Evolutionary conservation across 1,140 invertebrate genomes (phyloP).

Genomic region (Drosophila suzukii): DNA sequence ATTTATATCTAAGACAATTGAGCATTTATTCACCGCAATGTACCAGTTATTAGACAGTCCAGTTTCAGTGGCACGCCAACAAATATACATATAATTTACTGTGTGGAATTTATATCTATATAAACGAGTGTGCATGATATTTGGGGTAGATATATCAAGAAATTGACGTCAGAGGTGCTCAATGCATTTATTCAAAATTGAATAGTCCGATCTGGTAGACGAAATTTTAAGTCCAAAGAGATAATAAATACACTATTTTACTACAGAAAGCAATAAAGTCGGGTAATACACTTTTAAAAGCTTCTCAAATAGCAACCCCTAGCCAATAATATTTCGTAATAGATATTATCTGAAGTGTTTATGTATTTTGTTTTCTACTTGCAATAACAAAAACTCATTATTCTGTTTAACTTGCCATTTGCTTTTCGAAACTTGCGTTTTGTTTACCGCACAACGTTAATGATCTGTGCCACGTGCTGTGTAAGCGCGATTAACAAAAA

Average conservation of each 20-base stretch:
- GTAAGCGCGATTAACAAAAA: conserved; percentile 11
- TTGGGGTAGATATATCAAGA: conserved; percentile 11
- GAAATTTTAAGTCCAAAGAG: too few species aligned
- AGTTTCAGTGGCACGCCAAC: conserved; percentile 9
- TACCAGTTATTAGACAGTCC: conserved; percentile 16
- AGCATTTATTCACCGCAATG: conserved; percentile 35
- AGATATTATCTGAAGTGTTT: neutral
- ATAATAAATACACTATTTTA: too few species aligned
- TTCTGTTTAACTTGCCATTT: neutral
- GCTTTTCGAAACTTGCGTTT: neutral
- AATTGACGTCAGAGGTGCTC: conserved; percentile 28
- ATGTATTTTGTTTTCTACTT: neutral
- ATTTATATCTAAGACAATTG: conserved; percentile 37
- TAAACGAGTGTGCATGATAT: neutral
- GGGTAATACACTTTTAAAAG: neutral
- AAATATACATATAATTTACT: neutral
- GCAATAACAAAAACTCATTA: conserved; percentile 6
- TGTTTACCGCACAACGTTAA: conserved; percentile 15
- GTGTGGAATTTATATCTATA: conserved; percentile 6
- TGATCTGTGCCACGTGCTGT: conserved; percentile 37
- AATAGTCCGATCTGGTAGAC: too few species aligned
- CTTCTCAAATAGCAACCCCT: neutral
- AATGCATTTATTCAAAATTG: conserved; percentile 5
- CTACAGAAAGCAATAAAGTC: neutral
- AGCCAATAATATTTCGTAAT: neutral